These are phyloP conservation scores for Cephus runcator DNA, from an alignment of 2,888 invertebrate species.

Conservation along the genomic window DNA sequence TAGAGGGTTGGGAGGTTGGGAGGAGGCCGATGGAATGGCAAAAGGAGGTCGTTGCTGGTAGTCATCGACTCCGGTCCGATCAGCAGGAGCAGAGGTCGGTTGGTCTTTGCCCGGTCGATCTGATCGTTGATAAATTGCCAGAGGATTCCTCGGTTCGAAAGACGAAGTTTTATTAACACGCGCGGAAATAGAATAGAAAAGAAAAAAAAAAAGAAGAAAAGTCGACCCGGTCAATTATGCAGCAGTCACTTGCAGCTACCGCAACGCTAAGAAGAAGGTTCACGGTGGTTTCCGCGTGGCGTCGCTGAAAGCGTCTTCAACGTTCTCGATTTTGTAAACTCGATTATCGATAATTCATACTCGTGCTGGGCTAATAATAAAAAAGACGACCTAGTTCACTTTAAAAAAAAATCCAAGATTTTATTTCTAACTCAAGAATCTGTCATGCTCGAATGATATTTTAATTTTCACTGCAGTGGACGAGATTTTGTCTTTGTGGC, in stretches of 20 bases:
- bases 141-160: neutral
- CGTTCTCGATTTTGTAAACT: no score
- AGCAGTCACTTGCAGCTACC: conserved; percentile 17
- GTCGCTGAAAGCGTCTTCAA: no score
- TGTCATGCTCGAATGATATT: no score
- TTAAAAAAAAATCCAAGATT: no score
- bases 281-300: neutral
- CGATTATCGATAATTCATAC: no score
- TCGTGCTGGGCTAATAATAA: no score
- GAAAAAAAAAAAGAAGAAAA: neutral
- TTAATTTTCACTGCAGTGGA: no score
- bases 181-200: neutral
- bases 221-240: conserved; percentile 17
- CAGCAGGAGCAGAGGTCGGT: neutral
- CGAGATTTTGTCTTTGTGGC: no score
- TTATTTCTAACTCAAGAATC: no score
- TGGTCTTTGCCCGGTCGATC: conserved; percentile 3
- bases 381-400: no score
- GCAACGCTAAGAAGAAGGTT: neutral
- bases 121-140: conserved; percentile 24
- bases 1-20: conserved; percentile 17
- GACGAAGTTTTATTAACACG: conserved; percentile 14
- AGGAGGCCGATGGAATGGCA: conserved; percentile 10
- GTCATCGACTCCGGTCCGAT: no score
- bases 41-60: no score